A percentile compares a stretch with the other conserved stretches of the same genome.
Evolutionary conservation across 37 sponge, comb jelly and placozoan genomes (phyloP).

Genomic region (Geodia barretti): DNA sequence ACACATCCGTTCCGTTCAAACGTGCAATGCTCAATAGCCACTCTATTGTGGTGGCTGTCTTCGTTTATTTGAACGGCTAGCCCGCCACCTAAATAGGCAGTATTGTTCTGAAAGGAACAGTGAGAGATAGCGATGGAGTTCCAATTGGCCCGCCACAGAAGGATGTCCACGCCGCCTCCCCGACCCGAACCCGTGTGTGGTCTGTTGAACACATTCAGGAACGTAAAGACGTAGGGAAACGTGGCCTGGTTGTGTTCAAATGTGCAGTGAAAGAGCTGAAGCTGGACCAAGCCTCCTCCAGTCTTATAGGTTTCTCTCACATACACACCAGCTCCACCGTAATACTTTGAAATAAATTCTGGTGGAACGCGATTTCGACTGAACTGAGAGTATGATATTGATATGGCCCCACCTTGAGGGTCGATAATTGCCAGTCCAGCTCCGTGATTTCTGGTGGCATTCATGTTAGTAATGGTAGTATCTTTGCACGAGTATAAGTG

Average conservation of each 20-base stretch:
- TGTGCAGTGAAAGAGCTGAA: neutral
- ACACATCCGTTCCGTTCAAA: conserved; percentile 16
- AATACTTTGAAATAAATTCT: neutral
- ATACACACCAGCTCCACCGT: conserved; percentile 4
- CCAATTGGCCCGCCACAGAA: neutral
- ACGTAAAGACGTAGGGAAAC: neutral
- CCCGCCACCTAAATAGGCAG: conserved; percentile 21
- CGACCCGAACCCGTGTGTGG: conserved; percentile 1
- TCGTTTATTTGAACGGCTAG: conserved; percentile 5
- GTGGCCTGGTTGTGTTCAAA: neutral
- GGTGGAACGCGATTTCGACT: neutral
- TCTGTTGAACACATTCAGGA: neutral
- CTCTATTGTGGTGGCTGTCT: neutral
- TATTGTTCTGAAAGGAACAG: conserved; percentile 2
- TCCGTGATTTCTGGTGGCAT: neutral
- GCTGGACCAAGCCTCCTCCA: neutral
- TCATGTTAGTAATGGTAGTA: neutral
- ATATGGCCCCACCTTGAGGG: neutral
- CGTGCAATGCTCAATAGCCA: neutral
- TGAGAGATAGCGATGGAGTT: neutral
- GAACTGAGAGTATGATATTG: neutral
- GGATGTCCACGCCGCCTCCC: conserved; percentile 12
- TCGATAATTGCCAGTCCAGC: conserved; percentile 2
- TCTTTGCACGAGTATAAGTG: neutral
- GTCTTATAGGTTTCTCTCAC: neutral